Conservation (phyloP, 2,888 invertebrate species). For the Aspidiotus rigidus region DNA sequence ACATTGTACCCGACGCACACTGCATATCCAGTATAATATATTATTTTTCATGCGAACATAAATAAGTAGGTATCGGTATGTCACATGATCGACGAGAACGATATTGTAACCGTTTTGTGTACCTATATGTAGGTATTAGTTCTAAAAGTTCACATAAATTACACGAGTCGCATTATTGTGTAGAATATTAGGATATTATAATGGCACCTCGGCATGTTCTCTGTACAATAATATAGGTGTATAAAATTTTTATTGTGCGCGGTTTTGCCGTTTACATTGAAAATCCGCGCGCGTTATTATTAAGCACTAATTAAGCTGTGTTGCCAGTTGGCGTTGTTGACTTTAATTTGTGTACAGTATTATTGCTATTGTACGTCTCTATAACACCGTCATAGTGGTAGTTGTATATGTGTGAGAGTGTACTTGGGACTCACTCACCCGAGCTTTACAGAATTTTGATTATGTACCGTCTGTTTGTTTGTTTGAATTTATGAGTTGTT, state of each 20-base stretch:
- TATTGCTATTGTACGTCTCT: background rate
- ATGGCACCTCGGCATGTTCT: too few species aligned
- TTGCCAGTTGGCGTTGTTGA: constrained; percentile 4
- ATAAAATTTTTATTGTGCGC: background rate
- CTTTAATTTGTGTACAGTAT: background rate
- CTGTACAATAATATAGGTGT: too few species aligned
- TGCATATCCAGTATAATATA: too few species aligned
- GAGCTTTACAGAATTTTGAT: background rate
- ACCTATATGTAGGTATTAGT: too few species aligned
- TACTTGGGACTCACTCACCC: background rate
- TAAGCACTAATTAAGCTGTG: constrained; percentile 4
- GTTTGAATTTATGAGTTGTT: background rate
- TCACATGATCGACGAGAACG: too few species aligned
- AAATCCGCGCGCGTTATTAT: background rate
- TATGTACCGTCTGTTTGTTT: constrained; percentile 2
- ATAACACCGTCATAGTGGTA: background rate
- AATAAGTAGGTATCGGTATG: too few species aligned
- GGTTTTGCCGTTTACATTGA: constrained; percentile 2
- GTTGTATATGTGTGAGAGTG: background rate
- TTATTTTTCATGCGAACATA: too few species aligned
- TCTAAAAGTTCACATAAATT: too few species aligned
- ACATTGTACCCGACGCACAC: too few species aligned
- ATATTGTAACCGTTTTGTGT: too few species aligned
- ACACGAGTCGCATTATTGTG: too few species aligned
- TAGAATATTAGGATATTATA: too few species aligned